Conservation (phyloP, 2,888 invertebrate genomes). For the Trissolcus japonicus region DNA sequence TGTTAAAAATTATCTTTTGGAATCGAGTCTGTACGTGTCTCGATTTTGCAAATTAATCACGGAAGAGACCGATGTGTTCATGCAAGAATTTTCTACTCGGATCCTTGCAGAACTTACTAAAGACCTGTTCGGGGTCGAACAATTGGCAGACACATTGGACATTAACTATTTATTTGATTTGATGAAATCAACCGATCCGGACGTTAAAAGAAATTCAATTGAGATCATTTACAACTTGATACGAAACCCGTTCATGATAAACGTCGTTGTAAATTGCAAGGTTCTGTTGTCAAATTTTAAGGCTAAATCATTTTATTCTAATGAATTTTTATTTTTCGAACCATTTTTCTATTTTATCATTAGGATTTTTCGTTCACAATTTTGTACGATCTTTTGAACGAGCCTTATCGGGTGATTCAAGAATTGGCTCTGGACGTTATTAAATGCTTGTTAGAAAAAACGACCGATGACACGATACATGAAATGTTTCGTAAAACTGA, state of each 20-base stretch:
- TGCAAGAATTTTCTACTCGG: slow-evolving; percentile 78
- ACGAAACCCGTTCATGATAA: slow-evolving; percentile 77
- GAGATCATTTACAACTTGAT: slow-evolving; percentile 79
- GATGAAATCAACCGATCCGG: slow-evolving; percentile 79
- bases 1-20: slow-evolving; percentile 77
- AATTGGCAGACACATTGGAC: slow-evolving; percentile 73
- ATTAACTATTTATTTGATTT: slow-evolving; percentile 77
- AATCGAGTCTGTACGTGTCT: slow-evolving; percentile 74
- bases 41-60: slow-evolving; percentile 76
- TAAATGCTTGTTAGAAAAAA: slow-evolving; percentile 77
- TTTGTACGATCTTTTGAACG: slow-evolving; percentile 77
- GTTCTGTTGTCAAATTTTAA: slow-evolving; percentile 1
- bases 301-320: background rate
- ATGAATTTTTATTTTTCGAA: background rate
- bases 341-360: background rate
- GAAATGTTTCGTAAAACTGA: slow-evolving; percentile 77
- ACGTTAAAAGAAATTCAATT: slow-evolving; percentile 79
- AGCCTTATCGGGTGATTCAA: slow-evolving; percentile 78
- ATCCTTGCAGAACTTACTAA: slow-evolving; percentile 78
- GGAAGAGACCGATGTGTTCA: slow-evolving; percentile 77
- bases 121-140: slow-evolving; percentile 77
- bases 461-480: slow-evolving; percentile 77
- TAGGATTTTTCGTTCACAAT: slow-evolving; percentile 78
- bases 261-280: slow-evolving; percentile 69
- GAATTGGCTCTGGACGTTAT: slow-evolving; percentile 77